These are phyloP conservation scores for Clarias laeviceps DNA, from an alignment of 2,797 vertebrate genomes.

Conservation along the genomic window DNA sequence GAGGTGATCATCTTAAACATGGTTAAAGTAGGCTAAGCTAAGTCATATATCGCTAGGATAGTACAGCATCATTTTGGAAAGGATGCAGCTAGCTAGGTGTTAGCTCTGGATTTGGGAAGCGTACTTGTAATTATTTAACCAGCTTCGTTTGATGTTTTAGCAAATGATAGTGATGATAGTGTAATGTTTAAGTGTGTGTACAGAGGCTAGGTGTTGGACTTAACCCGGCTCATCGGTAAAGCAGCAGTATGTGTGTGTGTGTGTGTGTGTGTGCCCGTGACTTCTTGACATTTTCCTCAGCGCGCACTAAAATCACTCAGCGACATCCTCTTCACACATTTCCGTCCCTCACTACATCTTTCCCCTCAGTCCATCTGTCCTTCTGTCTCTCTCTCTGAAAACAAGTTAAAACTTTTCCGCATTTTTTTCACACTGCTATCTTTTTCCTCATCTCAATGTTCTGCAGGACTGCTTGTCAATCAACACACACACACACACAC, in stretches of 20 bases:
- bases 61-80: not conserved
- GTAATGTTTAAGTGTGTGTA: not conserved
- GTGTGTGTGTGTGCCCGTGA: not conserved
- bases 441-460: constrained; percentile 31
- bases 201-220: not conserved
- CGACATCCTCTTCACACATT: constrained; percentile 9
- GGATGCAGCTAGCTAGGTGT: not conserved
- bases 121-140: not conserved
- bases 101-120: not conserved
- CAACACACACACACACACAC: constrained; percentile 31
- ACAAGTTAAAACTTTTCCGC: constrained; percentile 7
- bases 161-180: not conserved
- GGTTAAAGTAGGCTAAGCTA: not conserved
- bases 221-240: not conserved
- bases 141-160: not conserved
- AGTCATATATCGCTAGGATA: not conserved
- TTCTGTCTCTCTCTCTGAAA: not conserved
- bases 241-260: not conserved
- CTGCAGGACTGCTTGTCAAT: constrained; percentile 19
- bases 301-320: constrained; percentile 17
- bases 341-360: not conserved
- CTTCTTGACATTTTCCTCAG: constrained; percentile 2
- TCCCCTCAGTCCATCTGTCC: not conserved
- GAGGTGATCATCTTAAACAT: not conserved
- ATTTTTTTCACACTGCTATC: constrained; percentile 14